Evolutionary conservation across 2,888 invertebrate genomes (phyloP), one percentile per base, ranked within the genome.

Genomic region (Sarcophaga rosellei): DNA sequence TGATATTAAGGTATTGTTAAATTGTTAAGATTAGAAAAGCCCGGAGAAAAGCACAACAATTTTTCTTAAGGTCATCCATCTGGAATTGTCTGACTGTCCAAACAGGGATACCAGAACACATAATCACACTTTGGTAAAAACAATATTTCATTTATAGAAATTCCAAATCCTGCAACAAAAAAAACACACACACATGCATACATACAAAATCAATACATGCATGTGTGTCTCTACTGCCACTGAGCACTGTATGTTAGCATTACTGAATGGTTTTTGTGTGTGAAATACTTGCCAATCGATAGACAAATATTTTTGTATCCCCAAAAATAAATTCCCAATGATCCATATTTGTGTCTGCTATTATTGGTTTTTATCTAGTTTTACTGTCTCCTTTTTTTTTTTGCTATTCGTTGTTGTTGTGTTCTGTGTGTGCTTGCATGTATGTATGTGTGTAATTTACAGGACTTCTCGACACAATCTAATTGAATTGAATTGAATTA

Each of bases 401-500:
- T 69, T 8, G 12, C 62, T 53, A 4, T 10, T 47, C 3, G 21
- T 11, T 47, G 15, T 47, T 47, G 47, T 47, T 47, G 47, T 15
- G 6, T 35, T 35, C 1, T 25, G 25, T 25, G 4, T 0, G n/a
- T n/a, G n/a, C n/a, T n/a, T n/a, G n/a, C n/a, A n/a, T n/a, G n/a
- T 25, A 5, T 25, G 25, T 25, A 25, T 66, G 44, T 47, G 8
- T 62, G 1, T 69, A 69, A 81, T 63, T 81, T 63, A 20, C 53
- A 44, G 23, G 47, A 68, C 53, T 74, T 73, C 44, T 21, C 6
- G 44, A 68, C 3, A n/a, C 61, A 57, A 72, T 61, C 20, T 81
- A 75, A 75, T 69, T 81, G 75, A 81, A 81, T 63, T 69, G 75
- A 69, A 53, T 81, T 61, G 35, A 25, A 74, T 35, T 47, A 15